A percentile compares a stretch with the other conserved stretches of the same genome.
These are phyloP conservation scores for Solea solea DNA, from an alignment of 2,113 vertebrate genomes.

Conservation along the genomic window DNA sequence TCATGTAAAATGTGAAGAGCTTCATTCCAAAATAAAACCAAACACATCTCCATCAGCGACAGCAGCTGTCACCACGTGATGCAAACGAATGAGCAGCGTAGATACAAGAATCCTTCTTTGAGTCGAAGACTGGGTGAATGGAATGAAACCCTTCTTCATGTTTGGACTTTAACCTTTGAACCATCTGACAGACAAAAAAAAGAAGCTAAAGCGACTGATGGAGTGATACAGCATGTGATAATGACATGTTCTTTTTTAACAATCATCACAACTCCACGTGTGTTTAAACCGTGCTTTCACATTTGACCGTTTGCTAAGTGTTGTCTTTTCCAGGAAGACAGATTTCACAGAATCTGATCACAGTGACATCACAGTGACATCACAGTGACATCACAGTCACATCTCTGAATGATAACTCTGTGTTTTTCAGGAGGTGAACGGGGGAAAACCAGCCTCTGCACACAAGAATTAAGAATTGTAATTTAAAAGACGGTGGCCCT, in stretches of 20 bases:
- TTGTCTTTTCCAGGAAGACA: background rate
- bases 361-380: background rate
- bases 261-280: background rate
- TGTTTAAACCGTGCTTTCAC: background rate
- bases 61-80: slow-evolving; percentile 13
- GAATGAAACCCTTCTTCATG: slow-evolving; percentile 14
- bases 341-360: background rate
- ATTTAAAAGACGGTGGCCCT: slow-evolving; percentile 76
- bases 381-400: background rate
- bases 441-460: background rate
- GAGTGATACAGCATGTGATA: background rate
- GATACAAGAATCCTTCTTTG: slow-evolving; percentile 14
- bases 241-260: background rate
- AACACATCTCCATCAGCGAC: background rate
- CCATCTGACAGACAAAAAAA: background rate
- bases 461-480: slow-evolving; percentile 79
- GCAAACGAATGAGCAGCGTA: slow-evolving; percentile 18
- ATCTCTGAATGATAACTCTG: too few relatives aligned
- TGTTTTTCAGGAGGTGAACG: slow-evolving; percentile 5
- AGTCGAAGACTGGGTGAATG: background rate
- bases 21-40: slow-evolving; percentile 16
- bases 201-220: background rate
- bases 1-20: slow-evolving; percentile 17
- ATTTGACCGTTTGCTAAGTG: background rate
- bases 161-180: background rate